These are phyloP conservation scores for Portunus trituberculatus DNA, from an alignment of 1,140 invertebrate genomes.

Conservation along the genomic window DNA sequence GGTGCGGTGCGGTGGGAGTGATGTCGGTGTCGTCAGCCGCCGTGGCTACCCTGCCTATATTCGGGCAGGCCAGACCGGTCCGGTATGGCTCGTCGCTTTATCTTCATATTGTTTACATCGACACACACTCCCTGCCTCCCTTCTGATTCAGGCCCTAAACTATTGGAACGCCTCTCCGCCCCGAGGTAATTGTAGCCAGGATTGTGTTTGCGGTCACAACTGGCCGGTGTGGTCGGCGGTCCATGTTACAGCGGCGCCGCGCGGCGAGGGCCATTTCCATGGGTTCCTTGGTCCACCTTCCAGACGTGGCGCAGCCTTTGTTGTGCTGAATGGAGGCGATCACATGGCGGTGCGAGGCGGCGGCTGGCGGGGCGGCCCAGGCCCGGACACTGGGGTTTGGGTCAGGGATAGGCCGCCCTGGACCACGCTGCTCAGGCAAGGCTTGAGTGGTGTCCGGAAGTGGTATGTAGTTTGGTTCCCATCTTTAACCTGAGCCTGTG, in stretches of 20 bases:
- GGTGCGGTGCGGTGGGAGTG: not conserved
- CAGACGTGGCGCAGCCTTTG: too few species aligned
- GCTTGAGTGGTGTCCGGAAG: too few species aligned
- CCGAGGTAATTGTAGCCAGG: not conserved
- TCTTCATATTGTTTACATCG: conserved; percentile 51
- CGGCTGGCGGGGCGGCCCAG: too few species aligned
- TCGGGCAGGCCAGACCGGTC: not conserved
- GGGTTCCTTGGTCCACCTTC: too few species aligned
- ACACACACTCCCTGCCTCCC: not conserved
- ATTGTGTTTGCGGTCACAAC: conserved; percentile 31
- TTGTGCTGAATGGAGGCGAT: too few species aligned
- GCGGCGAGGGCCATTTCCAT: not conserved
- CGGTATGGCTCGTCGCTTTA: not conserved
- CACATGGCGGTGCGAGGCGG: too few species aligned
- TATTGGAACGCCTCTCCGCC: not conserved
- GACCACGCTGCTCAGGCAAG: too few species aligned
- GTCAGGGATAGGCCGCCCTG: too few species aligned
- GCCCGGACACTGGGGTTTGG: too few species aligned
- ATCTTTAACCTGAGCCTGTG: too few species aligned
- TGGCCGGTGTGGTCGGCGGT: not conserved
- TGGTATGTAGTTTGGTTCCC: too few species aligned
- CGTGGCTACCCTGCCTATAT: not conserved
- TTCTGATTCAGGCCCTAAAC: not conserved
- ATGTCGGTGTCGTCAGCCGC: not conserved
- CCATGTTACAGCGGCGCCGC: not conserved